Base-by-base conservation (phyloP, 2,113 vertebrate species). In the Cyanoderma ruficeps region DNA sequence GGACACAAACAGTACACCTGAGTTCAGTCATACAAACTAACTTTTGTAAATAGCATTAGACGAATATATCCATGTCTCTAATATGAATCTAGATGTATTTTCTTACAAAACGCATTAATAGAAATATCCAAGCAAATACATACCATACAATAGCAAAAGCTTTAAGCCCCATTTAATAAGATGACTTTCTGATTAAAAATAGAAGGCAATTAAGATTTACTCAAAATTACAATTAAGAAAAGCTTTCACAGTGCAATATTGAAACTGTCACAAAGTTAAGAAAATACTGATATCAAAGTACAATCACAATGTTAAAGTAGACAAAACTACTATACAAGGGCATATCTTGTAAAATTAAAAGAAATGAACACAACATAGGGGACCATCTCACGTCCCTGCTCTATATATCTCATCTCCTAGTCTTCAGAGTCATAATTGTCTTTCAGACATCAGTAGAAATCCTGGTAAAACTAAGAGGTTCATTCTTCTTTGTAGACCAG, bases 211-310 rank as follows among this genome's bases (percentile, higher is more conserved):
- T 98, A 98, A 98, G 97, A 98, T 97, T 97, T 98, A 98, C 97
- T 98, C 96, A 97, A 98, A 97, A 94, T 98, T 97, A 98, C 97
- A 97, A 94, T 97, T 98, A 98, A 97, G 97, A 98, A 98, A 98
- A 98, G 94, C 97, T 98, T 97, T 97, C 97, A 98, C 93, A 83
- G 97, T 96, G 92, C 96, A 98, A 98, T 97, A 97, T 97, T 96
- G 93, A 97, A 98, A 98, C 97, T 95, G 96, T 98, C 97, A 98
- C 98, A 98, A 98, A 98, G 96, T 97, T 98, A 98, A 98, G 98
- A 98, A 98, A 98, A 98, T 98, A 98, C 97, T 98, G 97, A 98
- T 98, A 98, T 98, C 97, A 98, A 98, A 98, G 96, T 98, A 98
- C 97, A 97, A 97, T 97, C 97, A 98, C 98, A 97, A 97, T 97